Base-by-base conservation (phyloP, 2,888 invertebrate species). In the Malachius bipustulatus region DNA sequence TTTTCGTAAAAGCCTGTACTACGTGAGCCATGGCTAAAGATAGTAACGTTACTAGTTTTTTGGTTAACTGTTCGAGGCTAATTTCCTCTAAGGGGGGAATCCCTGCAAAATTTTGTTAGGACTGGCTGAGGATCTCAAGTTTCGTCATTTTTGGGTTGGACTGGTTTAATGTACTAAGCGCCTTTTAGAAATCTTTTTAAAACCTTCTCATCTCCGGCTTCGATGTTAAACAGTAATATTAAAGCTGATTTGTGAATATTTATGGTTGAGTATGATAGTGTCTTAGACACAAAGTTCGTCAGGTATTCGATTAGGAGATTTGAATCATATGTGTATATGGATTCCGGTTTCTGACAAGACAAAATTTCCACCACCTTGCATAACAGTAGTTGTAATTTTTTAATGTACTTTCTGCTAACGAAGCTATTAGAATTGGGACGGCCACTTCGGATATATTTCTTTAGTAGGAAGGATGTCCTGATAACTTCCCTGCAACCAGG, bases 151-250 rank as follows among this genome's bases (percentile, higher is more conserved):
- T 11, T 28, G 12, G 31, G 29, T 30, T 11, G 12, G 9, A 12
- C 10, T 11, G 32, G 39, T 37, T 39, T 33, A 11, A 41, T 16
- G 13, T 11, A 16, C 14, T 14, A 30, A 26, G 34, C 37, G 10
- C 43, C 37, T 19, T 37, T 41, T 11, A 41, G 35, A 29, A 41
- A 43, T 24, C 35, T 30, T 30, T 35, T 24, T 2, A 39, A 14
- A 16, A 32, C 10, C 11, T 28, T 34, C 35, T 42, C 38, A 4
- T 37, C 27, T 6, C 19, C 14, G 11, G 41, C 8, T 11, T 34
- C 24, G 8, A 30, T 34, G 2, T 14, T 16, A 4, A 16, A 3
- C 16, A 43, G 37, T 12, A 36, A 34, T 13, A 30, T 30, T 14
- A 43, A 12, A 12, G 41, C 35, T 2, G 34, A 39, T 24, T 36